These are phyloP conservation scores for Drosophila infuscata DNA, from an alignment of 2,888 invertebrate species.

Conservation along the genomic window DNA sequence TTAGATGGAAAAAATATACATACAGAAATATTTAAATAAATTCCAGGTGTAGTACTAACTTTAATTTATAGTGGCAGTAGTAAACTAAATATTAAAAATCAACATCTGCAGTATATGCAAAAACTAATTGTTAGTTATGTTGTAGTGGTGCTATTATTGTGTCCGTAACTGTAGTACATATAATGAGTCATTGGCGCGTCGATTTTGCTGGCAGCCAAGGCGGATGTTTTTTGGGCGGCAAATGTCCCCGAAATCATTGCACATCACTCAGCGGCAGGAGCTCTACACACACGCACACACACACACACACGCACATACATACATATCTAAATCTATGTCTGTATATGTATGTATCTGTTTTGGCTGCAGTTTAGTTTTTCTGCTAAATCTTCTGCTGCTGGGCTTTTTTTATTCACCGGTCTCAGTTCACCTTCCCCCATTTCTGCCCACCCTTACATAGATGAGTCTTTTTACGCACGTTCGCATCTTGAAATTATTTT, in stretches of 20 bases:
- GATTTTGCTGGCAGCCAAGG: slow-evolving; percentile 34
- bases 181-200: slow-evolving; percentile 50
- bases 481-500: slow-evolving; percentile 80
- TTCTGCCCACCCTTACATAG: slow-evolving; percentile 44
- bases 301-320: neutral
- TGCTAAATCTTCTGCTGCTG: slow-evolving; percentile 24
- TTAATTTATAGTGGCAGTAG: neutral
- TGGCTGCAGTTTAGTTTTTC: slow-evolving; percentile 23
- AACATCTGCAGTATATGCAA: neutral
- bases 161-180: neutral
- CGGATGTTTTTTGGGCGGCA: slow-evolving; percentile 42
- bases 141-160: neutral
- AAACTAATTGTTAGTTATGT: neutral
- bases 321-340: slow-evolving; percentile 18
- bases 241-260: slow-evolving; percentile 52
- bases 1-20: neutral
- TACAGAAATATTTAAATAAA: neutral
- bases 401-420: slow-evolving; percentile 6
- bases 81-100: neutral
- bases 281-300: neutral
- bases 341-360: slow-evolving; percentile 7
- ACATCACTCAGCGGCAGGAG: slow-evolving; percentile 41
- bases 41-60: neutral
- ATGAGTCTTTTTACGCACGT: slow-evolving; percentile 18
- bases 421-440: slow-evolving; percentile 12